Percentiles rank a stretch among this genome's conserved stretches.
Conservation (phyloP, 2,888 invertebrate genomes). For the Apodemia hepburni region DNA sequence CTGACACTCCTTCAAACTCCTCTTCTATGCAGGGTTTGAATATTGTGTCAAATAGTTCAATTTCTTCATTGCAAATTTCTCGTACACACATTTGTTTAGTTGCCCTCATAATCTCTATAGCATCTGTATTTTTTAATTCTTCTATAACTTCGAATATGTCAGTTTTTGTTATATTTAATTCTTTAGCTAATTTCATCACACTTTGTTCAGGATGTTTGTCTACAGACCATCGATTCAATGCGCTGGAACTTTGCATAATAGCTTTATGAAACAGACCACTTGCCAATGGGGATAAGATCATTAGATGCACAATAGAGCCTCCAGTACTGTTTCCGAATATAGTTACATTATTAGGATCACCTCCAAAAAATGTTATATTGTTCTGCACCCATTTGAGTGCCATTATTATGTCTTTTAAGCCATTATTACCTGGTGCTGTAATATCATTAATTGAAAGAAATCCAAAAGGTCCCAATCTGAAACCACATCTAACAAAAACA, state of each 20-base stretch:
- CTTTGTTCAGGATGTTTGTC: constrained; percentile 52
- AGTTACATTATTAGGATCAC: constrained; percentile 68
- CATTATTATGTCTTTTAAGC: constrained; percentile 66
- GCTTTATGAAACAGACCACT: constrained; percentile 68
- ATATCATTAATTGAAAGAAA: constrained; percentile 65
- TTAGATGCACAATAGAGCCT: constrained; percentile 64
- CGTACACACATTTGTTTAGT: constrained; percentile 30
- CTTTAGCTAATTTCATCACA: constrained; percentile 50
- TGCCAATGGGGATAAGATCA: constrained; percentile 72
- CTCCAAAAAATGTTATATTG: constrained; percentile 65
- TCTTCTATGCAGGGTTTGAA: constrained; percentile 68
- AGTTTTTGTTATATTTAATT: constrained; percentile 47
- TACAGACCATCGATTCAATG: constrained; percentile 62
- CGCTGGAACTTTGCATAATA: constrained; percentile 66
- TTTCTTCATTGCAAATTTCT: constrained; percentile 29
- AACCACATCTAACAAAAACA: constrained; percentile 66
- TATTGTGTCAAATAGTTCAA: constrained; percentile 46
- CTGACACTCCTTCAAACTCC: constrained; percentile 63
- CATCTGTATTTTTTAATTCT: constrained; percentile 46
- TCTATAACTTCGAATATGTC: constrained; percentile 55
- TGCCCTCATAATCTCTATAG: constrained; percentile 47
- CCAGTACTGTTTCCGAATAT: constrained; percentile 71
- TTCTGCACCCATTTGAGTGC: constrained; percentile 67
- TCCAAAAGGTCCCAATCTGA: constrained; percentile 67
- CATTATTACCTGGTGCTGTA: constrained; percentile 67